Base-by-base conservation (phyloP, 2,113 vertebrate species). In the Corvus moneduloides region DNA sequence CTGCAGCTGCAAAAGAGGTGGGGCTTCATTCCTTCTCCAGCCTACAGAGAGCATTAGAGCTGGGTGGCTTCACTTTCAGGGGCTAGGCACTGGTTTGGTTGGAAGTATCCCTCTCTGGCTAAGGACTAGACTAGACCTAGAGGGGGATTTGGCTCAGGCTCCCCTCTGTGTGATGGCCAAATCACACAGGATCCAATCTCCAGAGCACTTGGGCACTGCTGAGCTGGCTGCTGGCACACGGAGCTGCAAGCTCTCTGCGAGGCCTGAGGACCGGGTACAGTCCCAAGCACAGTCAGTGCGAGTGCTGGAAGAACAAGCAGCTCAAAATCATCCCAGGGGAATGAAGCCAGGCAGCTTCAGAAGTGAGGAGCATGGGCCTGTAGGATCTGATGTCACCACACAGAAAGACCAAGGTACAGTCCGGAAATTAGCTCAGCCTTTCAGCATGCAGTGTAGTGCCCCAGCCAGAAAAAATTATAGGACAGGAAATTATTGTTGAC, bases 401-500 rank as follows among this genome's bases (percentile, higher is more conserved):
- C 74, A 83, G 84, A 87, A 69, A 76, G n/a, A 30, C 10, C 0
- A 0, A 7, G 8, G 67, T 55, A 63, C 67, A 83, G 91, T 6
- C 71, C 13, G 15, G 94, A 96, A 96, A 93, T 93, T 79, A 96
- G 91, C 87, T 96, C 94, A 96, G 84, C 71, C 63, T 83, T 93
- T n/a, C 79, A 86, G 90, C 72, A 74, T 28, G 46, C 63, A 63
- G 27, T 1, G n/a, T 1, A 48, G 35, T 67, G 56, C 59, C 80
- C 63, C 64, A 76, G 89, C 93, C 93, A 96, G 83, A 43, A 94
- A 61, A 94, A 95, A 87, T 80, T 86, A 80, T 23, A 93, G 83
- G 64, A 92, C 94, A 95, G 96, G 95, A 97, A 94, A 94, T 96
- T 96, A 93, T 83, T 94, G 83, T 90, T 93, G 91, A 95, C 94